Percentiles rank a stretch among this genome's conserved stretches.
Conservation (phyloP, 2,888 invertebrate genomes). For the Doris montereyensis region DNA sequence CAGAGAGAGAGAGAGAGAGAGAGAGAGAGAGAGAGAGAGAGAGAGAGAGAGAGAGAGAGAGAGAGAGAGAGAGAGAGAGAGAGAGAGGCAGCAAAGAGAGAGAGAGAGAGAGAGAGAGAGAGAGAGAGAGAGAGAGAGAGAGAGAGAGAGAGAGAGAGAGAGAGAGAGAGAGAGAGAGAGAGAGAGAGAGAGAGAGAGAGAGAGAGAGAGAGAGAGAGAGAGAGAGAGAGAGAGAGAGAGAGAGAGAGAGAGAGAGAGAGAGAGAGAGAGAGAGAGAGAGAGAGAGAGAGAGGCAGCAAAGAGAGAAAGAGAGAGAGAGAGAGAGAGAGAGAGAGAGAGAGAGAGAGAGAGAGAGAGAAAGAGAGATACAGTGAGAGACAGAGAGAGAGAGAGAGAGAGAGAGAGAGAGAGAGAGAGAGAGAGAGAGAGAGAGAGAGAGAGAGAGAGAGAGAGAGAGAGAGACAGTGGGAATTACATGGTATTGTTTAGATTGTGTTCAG, state of each 20-base stretch:
- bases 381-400: background rate
- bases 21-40: background rate
- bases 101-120: background rate
- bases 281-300: background rate
- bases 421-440: background rate
- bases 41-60: background rate
- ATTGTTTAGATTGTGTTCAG: too few relatives aligned
- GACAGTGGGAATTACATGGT: too few relatives aligned
- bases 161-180: background rate
- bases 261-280: constrained; percentile 2
- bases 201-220: background rate
- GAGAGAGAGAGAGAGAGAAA: constrained; percentile 4
- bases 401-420: background rate
- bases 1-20: background rate
- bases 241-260: background rate
- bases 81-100: background rate
- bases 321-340: constrained; percentile 20
- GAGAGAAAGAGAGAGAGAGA: constrained; percentile 5
- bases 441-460: background rate
- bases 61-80: background rate
- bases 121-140: background rate
- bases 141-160: background rate
- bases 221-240: constrained; percentile 10
- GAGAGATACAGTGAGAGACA: background rate
- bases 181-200: background rate